phyloP scores from a whole-genome alignment of 1,140 invertebrate species.

The Brachystomella parvula region DNA sequence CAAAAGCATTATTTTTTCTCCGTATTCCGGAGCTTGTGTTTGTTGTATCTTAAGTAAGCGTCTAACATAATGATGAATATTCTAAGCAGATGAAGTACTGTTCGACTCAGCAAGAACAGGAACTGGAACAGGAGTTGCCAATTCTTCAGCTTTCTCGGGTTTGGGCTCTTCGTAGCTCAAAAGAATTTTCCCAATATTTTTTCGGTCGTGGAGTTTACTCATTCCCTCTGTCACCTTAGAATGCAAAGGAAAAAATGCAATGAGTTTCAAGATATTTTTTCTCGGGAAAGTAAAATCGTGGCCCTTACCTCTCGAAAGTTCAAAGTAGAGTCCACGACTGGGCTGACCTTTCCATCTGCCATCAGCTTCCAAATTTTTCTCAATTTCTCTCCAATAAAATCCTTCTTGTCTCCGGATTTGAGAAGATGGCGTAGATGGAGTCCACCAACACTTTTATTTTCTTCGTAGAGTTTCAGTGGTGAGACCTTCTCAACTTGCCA shows the following conservation, averaged over 20 bases:
- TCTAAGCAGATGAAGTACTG: not conserved
- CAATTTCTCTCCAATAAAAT: slow-evolving; percentile 46
- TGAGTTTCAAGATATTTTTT: slow-evolving; percentile 15
- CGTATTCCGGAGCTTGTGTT: no score
- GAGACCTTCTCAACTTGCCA: slow-evolving; percentile 86
- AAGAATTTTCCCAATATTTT: slow-evolving; percentile 81
- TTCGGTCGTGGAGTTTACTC: slow-evolving; percentile 85
- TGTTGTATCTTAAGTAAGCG: no score
- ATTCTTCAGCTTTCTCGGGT: not conserved
- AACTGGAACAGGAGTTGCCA: not conserved
- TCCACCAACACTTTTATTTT: slow-evolving; percentile 74
- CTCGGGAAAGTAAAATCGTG: slow-evolving; percentile 8
- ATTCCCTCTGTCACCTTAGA: slow-evolving; percentile 70
- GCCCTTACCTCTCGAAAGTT: slow-evolving; percentile 70
- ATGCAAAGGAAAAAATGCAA: slow-evolving; percentile 18
- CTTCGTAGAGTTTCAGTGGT: slow-evolving; percentile 77
- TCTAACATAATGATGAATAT: no score
- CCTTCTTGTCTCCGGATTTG: slow-evolving; percentile 59
- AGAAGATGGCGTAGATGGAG: slow-evolving; percentile 75
- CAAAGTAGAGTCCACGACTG: slow-evolving; percentile 73
- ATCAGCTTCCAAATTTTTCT: slow-evolving; percentile 64
- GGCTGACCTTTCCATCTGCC: slow-evolving; percentile 67
- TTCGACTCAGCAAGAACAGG: not conserved
- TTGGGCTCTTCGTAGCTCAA: slow-evolving; percentile 41
- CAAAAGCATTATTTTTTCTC: no score